Evolutionary conservation across 2,888 invertebrate species (phyloP).

Genomic region (Apodemia zela): DNA sequence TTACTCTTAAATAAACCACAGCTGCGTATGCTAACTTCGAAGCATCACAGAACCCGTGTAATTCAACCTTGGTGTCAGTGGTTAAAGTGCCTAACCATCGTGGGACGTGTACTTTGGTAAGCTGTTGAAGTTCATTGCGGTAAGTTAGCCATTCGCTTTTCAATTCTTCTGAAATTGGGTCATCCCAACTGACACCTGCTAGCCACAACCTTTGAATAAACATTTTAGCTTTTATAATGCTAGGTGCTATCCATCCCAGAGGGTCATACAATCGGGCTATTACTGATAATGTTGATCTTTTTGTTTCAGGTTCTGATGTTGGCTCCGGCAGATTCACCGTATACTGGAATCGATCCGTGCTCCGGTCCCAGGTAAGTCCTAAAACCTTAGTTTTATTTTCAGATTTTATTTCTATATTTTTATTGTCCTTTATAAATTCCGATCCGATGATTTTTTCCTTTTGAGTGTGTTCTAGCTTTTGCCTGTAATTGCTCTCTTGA

Average conservation of each 20-base stretch:
- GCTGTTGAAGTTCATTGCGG: slow-evolving; percentile 20
- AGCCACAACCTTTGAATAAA: slow-evolving; percentile 42
- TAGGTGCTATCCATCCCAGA: slow-evolving; percentile 39
- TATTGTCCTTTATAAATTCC: neutral
- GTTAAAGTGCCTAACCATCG: slow-evolving; percentile 23
- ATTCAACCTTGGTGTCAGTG: slow-evolving; percentile 19
- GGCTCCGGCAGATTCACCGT: slow-evolving; percentile 3
- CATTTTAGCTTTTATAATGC: slow-evolving; percentile 34
- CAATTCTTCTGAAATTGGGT: slow-evolving; percentile 29
- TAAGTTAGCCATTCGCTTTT: slow-evolving; percentile 32
- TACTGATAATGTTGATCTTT: slow-evolving; percentile 39
- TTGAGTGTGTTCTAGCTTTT: neutral
- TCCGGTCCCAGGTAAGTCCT: slow-evolving; percentile 19
- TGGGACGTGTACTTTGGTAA: slow-evolving; percentile 19
- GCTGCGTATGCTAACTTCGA: slow-evolving; percentile 28
- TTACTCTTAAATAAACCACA: slow-evolving; percentile 23
- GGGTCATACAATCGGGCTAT: slow-evolving; percentile 39
- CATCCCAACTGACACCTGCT: slow-evolving; percentile 38
- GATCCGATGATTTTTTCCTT: too few species aligned
- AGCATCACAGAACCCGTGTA: slow-evolving; percentile 33
- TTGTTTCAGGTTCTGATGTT: slow-evolving; percentile 31
- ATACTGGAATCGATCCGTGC: slow-evolving; percentile 21
- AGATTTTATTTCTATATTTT: slow-evolving; percentile 9
- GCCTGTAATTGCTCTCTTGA: too few species aligned
- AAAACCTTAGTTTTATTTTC: slow-evolving; percentile 13